These are phyloP conservation scores for Drosophila repletoides DNA, from an alignment of 1,140 invertebrate genomes.

Conservation along the genomic window DNA sequence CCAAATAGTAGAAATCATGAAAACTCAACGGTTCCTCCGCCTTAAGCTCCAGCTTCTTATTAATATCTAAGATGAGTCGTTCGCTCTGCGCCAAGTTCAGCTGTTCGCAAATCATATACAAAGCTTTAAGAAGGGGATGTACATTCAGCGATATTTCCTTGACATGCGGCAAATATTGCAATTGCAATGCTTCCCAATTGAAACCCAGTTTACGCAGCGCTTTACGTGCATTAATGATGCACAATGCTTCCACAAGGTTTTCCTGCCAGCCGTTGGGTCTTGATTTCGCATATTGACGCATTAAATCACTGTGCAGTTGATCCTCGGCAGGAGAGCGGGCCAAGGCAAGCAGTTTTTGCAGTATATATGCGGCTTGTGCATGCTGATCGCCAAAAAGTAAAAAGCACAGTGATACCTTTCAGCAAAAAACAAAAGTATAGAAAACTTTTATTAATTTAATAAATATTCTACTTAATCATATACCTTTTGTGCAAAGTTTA, in stretches of 20 bases:
- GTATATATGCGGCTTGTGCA: conserved; percentile 42
- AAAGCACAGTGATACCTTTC: conserved; percentile 60
- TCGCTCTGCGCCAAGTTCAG: conserved; percentile 56
- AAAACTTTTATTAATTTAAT: too few relatives aligned
- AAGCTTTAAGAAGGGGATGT: conserved; percentile 69
- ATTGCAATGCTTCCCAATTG: conserved; percentile 43
- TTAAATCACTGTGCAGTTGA: conserved; percentile 39
- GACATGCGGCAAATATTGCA: conserved; percentile 67
- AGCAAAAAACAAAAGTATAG: too few relatives aligned
- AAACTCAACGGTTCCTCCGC: conserved; percentile 51
- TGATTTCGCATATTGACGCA: conserved; percentile 53
- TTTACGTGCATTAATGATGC: conserved; percentile 59
- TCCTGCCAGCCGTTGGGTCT: conserved; percentile 51
- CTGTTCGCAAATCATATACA: conserved; percentile 67
- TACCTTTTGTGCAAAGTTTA: conserved; percentile 63
- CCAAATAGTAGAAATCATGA: conserved; percentile 60
- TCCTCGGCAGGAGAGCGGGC: background rate
- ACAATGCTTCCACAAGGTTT: conserved; percentile 60
- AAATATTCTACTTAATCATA: too few relatives aligned
- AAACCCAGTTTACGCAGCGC: conserved; percentile 68
- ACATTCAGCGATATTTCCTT: conserved; percentile 53
- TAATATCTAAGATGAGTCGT: conserved; percentile 46
- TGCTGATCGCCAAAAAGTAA: conserved; percentile 61
- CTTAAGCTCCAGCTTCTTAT: conserved; percentile 32
- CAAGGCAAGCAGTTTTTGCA: conserved; percentile 58